A percentile compares a stretch with the other conserved stretches of the same genome.
These are phyloP conservation scores for Torymus texanus DNA, from an alignment of 2,888 invertebrate genomes.

Conservation along the genomic window DNA sequence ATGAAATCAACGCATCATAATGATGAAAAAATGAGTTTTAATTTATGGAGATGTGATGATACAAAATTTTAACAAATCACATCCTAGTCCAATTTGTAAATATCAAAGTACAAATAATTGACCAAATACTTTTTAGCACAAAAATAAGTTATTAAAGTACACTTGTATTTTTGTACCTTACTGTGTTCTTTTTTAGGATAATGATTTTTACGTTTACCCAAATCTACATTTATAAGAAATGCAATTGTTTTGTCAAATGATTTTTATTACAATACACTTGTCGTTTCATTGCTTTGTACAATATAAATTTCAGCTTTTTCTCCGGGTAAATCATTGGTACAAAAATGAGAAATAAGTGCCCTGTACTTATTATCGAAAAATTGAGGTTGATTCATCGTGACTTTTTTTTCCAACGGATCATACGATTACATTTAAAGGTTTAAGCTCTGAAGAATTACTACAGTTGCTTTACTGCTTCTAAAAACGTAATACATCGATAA, in stretches of 20 bases:
- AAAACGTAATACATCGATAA: constrained; percentile 36
- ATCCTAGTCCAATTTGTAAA: constrained; percentile 45
- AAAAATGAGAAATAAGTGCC: constrained; percentile 48
- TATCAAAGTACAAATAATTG: constrained; percentile 47
- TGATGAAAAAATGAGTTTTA: neutral
- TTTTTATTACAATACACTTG: constrained; percentile 48
- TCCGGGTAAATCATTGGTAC: constrained; percentile 31
- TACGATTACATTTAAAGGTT: constrained; percentile 41
- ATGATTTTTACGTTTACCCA: constrained; percentile 25
- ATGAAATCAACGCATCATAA: neutral
- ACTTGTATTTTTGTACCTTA: constrained; percentile 40
- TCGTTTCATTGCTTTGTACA: constrained; percentile 41
- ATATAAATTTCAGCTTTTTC: constrained; percentile 46
- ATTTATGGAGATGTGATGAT: neutral
- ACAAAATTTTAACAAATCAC: constrained; percentile 1
- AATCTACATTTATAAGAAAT: constrained; percentile 38
- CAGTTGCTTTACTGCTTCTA: constrained; percentile 36
- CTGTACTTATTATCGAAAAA: constrained; percentile 34
- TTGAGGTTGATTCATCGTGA: constrained; percentile 20
- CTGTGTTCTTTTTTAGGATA: constrained; percentile 26
- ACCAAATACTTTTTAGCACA: constrained; percentile 40
- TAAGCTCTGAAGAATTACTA: constrained; percentile 38
- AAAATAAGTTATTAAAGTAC: constrained; percentile 28
- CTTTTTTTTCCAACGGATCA: constrained; percentile 28
- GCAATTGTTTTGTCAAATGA: constrained; percentile 45